These are phyloP conservation scores for Cephalopterus ornatus DNA, from an alignment of 2,113 vertebrate species.

Conservation along the genomic window DNA sequence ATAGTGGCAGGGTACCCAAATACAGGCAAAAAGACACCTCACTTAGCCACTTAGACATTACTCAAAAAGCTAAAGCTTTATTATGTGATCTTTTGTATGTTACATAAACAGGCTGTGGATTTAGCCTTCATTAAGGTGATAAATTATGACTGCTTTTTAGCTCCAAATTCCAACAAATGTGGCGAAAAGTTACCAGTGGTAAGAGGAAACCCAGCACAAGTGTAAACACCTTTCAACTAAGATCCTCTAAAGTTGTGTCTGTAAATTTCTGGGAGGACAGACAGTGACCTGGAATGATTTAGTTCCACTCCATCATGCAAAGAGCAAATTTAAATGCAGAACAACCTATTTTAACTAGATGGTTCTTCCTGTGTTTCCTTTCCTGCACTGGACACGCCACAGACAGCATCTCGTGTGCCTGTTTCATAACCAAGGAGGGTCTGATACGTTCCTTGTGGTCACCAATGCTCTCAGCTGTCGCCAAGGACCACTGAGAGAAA, in stretches of 20 bases:
- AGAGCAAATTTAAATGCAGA: background rate
- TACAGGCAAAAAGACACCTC: background rate
- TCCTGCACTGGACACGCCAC: background rate
- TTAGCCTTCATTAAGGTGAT: background rate
- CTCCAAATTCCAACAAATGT: background rate
- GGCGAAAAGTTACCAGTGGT: background rate
- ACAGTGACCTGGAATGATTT: background rate
- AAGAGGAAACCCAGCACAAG: background rate
- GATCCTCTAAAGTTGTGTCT: background rate
- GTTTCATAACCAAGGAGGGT: background rate
- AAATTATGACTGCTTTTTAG: background rate
- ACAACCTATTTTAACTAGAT: background rate
- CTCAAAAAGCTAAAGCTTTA: slow-evolving; percentile 31
- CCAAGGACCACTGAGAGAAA: background rate
- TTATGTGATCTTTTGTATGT: background rate
- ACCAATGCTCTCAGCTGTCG: background rate
- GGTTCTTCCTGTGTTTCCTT: background rate
- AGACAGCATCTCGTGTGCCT: background rate
- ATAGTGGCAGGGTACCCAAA: background rate
- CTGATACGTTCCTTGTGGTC: background rate
- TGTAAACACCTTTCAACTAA: background rate
- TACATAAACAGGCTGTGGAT: background rate
- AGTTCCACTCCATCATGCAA: background rate
- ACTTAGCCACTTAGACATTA: too few relatives aligned
- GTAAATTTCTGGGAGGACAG: background rate